Base-by-base conservation (phyloP, 2,113 vertebrate genomes). In the Macquaria australasica region DNA sequence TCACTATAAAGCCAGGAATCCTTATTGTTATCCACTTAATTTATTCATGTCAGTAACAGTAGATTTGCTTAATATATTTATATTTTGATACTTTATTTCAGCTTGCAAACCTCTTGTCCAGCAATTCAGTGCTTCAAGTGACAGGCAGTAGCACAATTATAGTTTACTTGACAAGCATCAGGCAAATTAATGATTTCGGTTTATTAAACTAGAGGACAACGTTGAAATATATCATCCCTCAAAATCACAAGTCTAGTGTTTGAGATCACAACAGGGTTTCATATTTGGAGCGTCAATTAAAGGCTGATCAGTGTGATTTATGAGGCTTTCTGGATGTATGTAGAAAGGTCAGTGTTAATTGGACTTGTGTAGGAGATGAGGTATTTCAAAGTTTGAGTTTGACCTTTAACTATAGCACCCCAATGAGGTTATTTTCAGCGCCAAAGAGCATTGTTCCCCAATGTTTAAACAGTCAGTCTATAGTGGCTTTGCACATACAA, bases 341-440 rank as follows among this genome's bases (percentile, higher is more conserved):
- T 21, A 14, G 25, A n/a, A 76, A 62, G 64, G 53, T 83, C 55
- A 76, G 59, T 55, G 37, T 56, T 50, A 60, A 82, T 79, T 78
- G 48, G 75, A 66, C 45, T 20, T 11, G 37, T 43, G 37, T 31
- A 48, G 41, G 56, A 58, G 31, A 20, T 69, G 67, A 69, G 45
- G 45, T 16, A 50, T 45, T 45, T 68, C 6, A 39, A 58, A 58
- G 37, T 73, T 28, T 31, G 55, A 59, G 39, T 8, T 31, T 37
- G 45, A 68, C 48, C 71, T 76, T 82, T 70, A 12, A 76, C 71
- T 41, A 4, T 0, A 12, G n/a, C 53, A 18, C 21, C 37, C 20
- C 16, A 0, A 3, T 41, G 23, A 53, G 28, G 10, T 1, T 0
- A 28, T 37, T 72, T 45, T 41, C 34, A 48, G 8, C 16, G 25